A percentile compares a stretch with the other conserved stretches of the same genome.
Conservation (phyloP, 2,113 vertebrate species). For the Ceyx cyanopectus region DNA sequence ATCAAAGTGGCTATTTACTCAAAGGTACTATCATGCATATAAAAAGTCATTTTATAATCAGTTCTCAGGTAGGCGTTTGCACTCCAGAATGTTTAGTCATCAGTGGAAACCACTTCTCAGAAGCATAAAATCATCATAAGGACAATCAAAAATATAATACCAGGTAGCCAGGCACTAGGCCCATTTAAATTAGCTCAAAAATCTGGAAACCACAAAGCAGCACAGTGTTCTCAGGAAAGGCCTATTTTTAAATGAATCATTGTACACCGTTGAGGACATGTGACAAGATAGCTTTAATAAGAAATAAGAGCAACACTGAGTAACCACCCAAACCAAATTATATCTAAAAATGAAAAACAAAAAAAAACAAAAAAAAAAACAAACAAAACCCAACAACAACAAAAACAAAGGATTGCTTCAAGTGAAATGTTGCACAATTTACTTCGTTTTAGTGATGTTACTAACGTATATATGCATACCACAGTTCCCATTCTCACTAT, state of each 20-base stretch:
- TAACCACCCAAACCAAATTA: neutral
- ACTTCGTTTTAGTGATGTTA: neutral
- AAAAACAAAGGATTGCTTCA: neutral
- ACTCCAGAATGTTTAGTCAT: conserved; percentile 15
- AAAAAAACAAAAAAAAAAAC: no score
- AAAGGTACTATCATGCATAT: neutral
- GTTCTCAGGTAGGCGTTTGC: neutral
- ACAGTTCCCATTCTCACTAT: neutral
- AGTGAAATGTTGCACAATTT: neutral
- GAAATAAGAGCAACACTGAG: neutral
- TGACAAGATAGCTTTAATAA: neutral
- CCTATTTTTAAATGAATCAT: neutral
- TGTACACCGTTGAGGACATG: neutral
- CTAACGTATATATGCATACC: neutral
- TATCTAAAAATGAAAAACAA: neutral
- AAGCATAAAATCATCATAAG: neutral
- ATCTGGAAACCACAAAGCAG: neutral
- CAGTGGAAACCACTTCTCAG: conserved; percentile 15
- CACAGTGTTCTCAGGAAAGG: neutral
- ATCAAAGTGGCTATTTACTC: conserved; percentile 9
- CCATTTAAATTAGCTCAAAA: conserved; percentile 5
- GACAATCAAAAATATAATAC: neutral
- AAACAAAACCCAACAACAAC: no score
- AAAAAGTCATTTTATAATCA: neutral
- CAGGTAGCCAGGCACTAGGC: neutral